Evolutionary conservation across 2,888 invertebrate genomes (phyloP).

Genomic region (Zeuzera pyrina): DNA sequence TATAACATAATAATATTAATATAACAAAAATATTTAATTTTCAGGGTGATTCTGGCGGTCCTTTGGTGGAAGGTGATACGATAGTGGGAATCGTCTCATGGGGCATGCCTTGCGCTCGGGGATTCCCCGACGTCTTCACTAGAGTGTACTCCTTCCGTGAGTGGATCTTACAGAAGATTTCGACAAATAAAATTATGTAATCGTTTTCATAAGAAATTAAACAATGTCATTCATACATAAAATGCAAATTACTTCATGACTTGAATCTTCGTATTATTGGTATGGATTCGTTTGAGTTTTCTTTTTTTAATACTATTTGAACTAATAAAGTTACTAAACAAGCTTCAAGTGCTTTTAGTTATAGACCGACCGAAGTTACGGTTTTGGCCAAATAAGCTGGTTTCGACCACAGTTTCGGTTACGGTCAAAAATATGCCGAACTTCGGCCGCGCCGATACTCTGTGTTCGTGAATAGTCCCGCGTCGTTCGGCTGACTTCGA

Average conservation of each 20-base stretch:
- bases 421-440: no score
- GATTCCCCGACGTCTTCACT: slow-evolving; percentile 69
- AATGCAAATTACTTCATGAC: neutral
- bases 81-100: slow-evolving; percentile 68
- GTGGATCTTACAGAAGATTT: slow-evolving; percentile 49
- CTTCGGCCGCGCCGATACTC: no score
- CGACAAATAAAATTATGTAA: slow-evolving; percentile 8
- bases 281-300: neutral
- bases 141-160: slow-evolving; percentile 52
- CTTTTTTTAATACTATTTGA: neutral
- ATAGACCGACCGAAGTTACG: no score
- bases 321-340: neutral
- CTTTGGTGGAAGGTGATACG: slow-evolving; percentile 41
- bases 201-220: no score
- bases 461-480: no score
- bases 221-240: no score
- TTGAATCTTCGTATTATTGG: neutral
- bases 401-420: no score
- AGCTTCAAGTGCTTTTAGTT: no score
- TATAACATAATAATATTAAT: neutral
- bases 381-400: no score
- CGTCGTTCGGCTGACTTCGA: no score
- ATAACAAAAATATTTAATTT: slow-evolving; percentile 12
- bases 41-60: slow-evolving; percentile 72
- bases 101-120: slow-evolving; percentile 68